Evolutionary conservation across 2,888 invertebrate genomes (phyloP).

Genomic region (Hydrotaea diabolus): DNA sequence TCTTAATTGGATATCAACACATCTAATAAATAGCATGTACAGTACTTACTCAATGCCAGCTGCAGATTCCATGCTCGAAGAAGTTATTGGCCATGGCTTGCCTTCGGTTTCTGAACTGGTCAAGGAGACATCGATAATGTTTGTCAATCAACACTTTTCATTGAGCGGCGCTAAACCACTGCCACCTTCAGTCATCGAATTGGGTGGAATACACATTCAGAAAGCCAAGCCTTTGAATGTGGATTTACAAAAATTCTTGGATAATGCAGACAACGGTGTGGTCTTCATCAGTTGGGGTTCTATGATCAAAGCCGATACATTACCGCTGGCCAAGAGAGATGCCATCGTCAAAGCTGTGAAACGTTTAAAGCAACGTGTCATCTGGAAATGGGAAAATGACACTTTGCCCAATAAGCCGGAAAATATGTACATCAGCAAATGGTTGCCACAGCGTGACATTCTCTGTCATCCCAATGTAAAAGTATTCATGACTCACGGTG

Average conservation of each 20-base stretch:
- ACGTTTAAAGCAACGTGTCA: slow-evolving; percentile 83
- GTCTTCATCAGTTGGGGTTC: slow-evolving; percentile 87
- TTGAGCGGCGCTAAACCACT: too few species aligned
- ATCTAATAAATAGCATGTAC: slow-evolving; percentile 75
- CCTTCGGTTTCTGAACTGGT: slow-evolving; percentile 81
- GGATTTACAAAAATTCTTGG: slow-evolving; percentile 83
- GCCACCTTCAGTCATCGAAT: too few species aligned
- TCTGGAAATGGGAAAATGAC: slow-evolving; percentile 88
- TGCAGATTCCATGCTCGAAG: slow-evolving; percentile 73
- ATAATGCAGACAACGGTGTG: slow-evolving; percentile 83
- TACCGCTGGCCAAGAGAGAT: slow-evolving; percentile 83
- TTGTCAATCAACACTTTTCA: slow-evolving; percentile 83
- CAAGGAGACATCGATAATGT: slow-evolving; percentile 78
- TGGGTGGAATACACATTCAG: too few species aligned
- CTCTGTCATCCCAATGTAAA: slow-evolving; percentile 85
- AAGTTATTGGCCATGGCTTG: slow-evolving; percentile 77
- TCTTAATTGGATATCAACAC: slow-evolving; percentile 80
- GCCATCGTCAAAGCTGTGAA: slow-evolving; percentile 83
- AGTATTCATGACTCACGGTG: slow-evolving; percentile 88
- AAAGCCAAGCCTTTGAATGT: slow-evolving; percentile 79
- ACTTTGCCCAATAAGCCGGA: too few species aligned
- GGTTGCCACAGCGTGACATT: too few species aligned
- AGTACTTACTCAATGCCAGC: slow-evolving; percentile 73
- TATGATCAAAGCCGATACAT: slow-evolving; percentile 82
- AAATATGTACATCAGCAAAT: too few species aligned